Evolutionary conservation across 1,140 invertebrate species (phyloP).

Genomic region (Drosophila cardini): DNA sequence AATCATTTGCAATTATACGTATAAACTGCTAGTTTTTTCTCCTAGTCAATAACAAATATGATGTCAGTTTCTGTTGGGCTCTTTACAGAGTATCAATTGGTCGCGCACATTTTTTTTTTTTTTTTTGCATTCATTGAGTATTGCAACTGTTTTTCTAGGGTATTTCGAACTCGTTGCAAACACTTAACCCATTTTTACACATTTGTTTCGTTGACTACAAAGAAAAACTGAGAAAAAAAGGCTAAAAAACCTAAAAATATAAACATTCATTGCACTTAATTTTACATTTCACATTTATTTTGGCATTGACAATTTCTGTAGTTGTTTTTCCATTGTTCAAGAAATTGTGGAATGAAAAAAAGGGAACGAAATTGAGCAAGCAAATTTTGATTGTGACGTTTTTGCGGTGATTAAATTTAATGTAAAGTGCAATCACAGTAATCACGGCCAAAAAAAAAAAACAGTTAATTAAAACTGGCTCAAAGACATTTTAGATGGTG

Average conservation of each 20-base stretch:
- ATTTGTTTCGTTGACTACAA: conserved; percentile 16
- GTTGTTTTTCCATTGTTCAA: conserved; percentile 56
- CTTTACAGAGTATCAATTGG: not conserved
- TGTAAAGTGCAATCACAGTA: conserved; percentile 30
- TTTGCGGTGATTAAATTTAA: conserved; percentile 37
- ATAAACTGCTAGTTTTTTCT: no score
- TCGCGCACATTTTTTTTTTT: not conserved
- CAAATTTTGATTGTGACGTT: conserved; percentile 44
- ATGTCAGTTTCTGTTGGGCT: not conserved
- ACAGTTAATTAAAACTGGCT: conserved; percentile 60
- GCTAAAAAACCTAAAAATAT: conserved; percentile 43
- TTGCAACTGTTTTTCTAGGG: conserved; percentile 1
- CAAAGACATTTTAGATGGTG: conserved; percentile 23
- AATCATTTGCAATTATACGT: conserved; percentile 10
- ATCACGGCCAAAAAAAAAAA: conserved; percentile 3
- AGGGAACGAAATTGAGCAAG: conserved; percentile 60
- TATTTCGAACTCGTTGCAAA: conserved; percentile 22
- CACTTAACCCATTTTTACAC: conserved; percentile 25
- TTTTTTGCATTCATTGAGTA: not conserved
- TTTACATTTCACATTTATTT: conserved; percentile 58
- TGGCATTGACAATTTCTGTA: conserved; percentile 76
- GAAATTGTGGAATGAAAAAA: conserved; percentile 68
- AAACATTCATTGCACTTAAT: conserved; percentile 67
- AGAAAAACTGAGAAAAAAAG: no score
- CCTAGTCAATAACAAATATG: not conserved